Conservation (phyloP, 1,140 invertebrate genomes). For the Eurosta solidaginis region DNA sequence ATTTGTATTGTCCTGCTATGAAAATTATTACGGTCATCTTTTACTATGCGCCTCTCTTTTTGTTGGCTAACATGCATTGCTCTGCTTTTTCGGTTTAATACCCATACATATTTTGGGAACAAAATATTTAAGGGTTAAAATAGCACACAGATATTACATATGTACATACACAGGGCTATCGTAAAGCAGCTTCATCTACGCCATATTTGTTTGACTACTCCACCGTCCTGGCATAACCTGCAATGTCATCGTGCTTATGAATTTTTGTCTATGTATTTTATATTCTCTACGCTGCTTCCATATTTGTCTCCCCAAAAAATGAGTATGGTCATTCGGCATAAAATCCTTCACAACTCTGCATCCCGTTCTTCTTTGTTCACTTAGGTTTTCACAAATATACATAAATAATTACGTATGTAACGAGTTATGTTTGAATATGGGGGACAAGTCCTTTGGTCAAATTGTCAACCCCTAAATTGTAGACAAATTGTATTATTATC, state of each 20-base stretch:
- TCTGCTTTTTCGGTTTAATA: neutral
- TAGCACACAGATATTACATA: neutral
- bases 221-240: neutral
- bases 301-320: constrained; percentile 9
- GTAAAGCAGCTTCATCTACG: neutral
- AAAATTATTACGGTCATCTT: too few relatives aligned
- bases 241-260: constrained; percentile 1
- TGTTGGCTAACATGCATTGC: too few relatives aligned
- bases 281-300: neutral
- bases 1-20: too few relatives aligned
- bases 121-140: constrained; percentile 26
- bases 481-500: neutral
- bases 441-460: constrained; percentile 6
- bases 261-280: neutral
- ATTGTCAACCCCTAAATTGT: constrained; percentile 19
- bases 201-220: constrained; percentile 4
- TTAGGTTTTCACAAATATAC: neutral
- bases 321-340: neutral
- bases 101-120: neutral
- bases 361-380: neutral
- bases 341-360: neutral
- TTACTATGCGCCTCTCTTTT: too few relatives aligned
- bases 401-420: constrained; percentile 6
- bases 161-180: too few relatives aligned
- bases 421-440: too few relatives aligned